These are phyloP conservation scores for Notothenia rossii DNA, from an alignment of 2,113 vertebrate genomes.

Conservation along the genomic window DNA sequence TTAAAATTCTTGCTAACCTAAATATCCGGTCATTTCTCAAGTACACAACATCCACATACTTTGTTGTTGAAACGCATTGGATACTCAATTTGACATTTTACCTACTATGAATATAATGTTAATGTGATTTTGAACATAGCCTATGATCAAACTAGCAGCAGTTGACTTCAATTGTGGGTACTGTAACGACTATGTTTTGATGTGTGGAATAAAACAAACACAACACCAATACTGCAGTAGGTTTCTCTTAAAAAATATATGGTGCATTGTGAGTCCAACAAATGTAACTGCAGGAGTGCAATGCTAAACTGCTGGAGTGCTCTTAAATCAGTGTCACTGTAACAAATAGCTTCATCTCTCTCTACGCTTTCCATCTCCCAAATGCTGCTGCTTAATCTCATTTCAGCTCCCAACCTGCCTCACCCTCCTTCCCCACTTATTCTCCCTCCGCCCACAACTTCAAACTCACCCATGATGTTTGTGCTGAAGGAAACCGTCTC, in stretches of 20 bases:
- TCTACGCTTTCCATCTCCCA: slow-evolving; percentile 4
- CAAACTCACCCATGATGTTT: slow-evolving; percentile 90
- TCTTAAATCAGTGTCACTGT: slow-evolving; percentile 7
- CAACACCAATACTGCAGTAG: neutral
- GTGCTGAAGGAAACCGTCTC: slow-evolving; percentile 96
- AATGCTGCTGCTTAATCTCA: slow-evolving; percentile 21
- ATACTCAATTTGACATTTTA: too few relatives aligned
- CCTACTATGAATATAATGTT: too few relatives aligned
- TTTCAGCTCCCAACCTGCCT: slow-evolving; percentile 1
- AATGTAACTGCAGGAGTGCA: neutral
- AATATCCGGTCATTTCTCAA: too few relatives aligned
- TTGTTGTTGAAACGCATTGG: too few relatives aligned
- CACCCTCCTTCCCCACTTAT: neutral
- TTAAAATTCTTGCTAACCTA: too few relatives aligned
- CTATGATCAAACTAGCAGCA: neutral
- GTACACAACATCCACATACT: too few relatives aligned
- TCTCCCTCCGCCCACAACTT: neutral
- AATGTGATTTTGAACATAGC: too few relatives aligned
- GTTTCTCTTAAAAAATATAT: neutral
- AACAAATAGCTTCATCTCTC: neutral
- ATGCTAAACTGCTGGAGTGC: neutral
- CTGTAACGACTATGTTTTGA: neutral
- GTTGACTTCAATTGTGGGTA: neutral
- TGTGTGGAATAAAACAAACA: neutral
- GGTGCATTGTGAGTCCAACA: neutral